Base-by-base conservation (phyloP, 2,113 vertebrate species). In the Calypte anna region DNA sequence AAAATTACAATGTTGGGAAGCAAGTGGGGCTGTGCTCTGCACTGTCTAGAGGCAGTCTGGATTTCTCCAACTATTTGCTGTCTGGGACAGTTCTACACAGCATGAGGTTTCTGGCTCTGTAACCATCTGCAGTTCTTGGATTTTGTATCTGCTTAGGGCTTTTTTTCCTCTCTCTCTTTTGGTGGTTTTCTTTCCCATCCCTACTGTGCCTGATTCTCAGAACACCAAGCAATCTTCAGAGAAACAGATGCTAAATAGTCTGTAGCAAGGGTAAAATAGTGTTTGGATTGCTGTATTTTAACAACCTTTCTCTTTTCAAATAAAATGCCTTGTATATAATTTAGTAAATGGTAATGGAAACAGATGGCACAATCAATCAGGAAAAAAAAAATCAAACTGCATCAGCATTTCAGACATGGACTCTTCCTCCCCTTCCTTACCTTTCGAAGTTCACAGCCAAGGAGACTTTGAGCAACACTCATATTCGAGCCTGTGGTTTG, bases 51-150 rank as follows among this genome's bases (percentile, higher is more conserved):
- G 33, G 57, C 85, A 93, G 94, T 95, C 90, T 94, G 88, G 90
- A 81, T 69, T 88, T 93, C 83, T 61, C 76, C 53, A 82, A 53
- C 75, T 93, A 64, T 96, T 96, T 96, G 76, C 91, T 97, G 94
- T 97, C 95, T 96, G 94, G 91, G 90, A 93, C 78, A 74, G 90
- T 90, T 96, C 82, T 91, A 64, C 91, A 78, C 79, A 95, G 95
- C 87, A 44, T 96, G 94, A 96, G 89, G 90, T 97, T 97, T 95
- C 94, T 95, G 93, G 94, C 95, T 94, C 79, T 67, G 31, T 76
- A 91, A 77, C 82, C 93, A 95, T 82, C 90, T 94, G 91, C 72
- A 96, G 5, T 96, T 96, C 95, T 94, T 97, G 95, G 95, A 95
- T 90, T 94, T 90, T 83, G 82, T 90, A 63, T 94, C 90, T 86